Evolutionary conservation across 2,888 invertebrate genomes (phyloP).

Genomic region (Melanotus villosus): DNA sequence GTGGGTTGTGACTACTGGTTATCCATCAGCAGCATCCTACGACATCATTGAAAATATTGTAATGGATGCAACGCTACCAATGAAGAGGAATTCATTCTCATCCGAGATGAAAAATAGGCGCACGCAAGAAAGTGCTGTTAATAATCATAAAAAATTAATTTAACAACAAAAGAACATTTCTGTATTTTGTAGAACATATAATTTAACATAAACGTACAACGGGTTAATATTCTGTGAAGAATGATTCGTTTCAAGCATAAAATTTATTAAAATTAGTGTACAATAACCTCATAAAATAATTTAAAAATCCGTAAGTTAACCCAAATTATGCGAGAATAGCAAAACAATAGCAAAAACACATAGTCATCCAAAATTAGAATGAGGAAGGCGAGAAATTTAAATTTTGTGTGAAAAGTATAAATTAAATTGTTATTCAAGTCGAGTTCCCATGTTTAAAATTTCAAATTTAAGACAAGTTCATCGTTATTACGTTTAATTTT

Average conservation of each 20-base stretch:
- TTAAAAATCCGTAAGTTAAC: conserved; percentile 42
- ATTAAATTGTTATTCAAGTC: conserved; percentile 48
- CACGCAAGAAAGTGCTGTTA: not conserved
- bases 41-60: conserved; percentile 27
- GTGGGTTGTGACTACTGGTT: conserved; percentile 34
- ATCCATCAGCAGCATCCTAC: conserved; percentile 35
- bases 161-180: conserved; percentile 29
- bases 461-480: conserved; percentile 47
- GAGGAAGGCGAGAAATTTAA: conserved; percentile 49
- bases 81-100: not conserved
- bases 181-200: conserved; percentile 36
- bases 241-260: conserved; percentile 30
- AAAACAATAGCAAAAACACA: conserved; percentile 47
- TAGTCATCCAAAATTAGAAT: conserved; percentile 47
- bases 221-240: conserved; percentile 38
- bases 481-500: conserved; percentile 44
- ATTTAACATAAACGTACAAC: conserved; percentile 22
- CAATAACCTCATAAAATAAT: conserved; percentile 45
- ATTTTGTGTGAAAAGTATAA: conserved; percentile 50
- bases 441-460: conserved; percentile 48
- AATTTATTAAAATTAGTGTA: conserved; percentile 43
- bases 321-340: conserved; percentile 46
- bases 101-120: not conserved
- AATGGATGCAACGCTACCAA: conserved; percentile 26
- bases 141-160: conserved; percentile 30